Base-by-base conservation (phyloP, 35 echinoderm and acorn worm genomes). In the Strongylocentrotus purpuratus region DNA sequence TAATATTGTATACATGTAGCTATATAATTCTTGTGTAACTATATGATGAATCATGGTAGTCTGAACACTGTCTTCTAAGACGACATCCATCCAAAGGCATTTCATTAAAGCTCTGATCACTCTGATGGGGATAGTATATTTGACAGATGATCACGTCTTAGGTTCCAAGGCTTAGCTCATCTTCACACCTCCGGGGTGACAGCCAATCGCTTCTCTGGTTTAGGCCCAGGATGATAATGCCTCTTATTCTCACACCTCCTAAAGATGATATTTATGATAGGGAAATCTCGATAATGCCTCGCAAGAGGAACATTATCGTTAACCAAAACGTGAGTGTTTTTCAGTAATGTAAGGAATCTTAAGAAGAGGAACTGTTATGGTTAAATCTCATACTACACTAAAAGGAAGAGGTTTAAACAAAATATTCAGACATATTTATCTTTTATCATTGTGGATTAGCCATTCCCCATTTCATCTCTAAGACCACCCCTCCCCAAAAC, bases 41-140 rank as follows among this genome's bases (percentile, higher is more conserved):
- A 41, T 41, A 41, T 41, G 35, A 41, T 41, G 35, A 41, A 41
- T 41, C 35, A 41, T 41, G 35, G 3, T 41, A 41, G 35, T 41
- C 17, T 78, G 65, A 28, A 78, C 28, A 7, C 65, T 28, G 25
- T 78, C 20, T 22, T 78, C 0, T 2, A n/a, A 78, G 65, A 78
- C 65, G n/a, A 78, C 65, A n/a, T n/a, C 65, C 65, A 78, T 78
- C 11, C 17, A 17, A 59, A n/a, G 65, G 65, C 65, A 78, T 78
- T 78, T 78, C 65, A 78, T 78, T 78, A 78, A 59, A 78, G 65
- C 65, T 78, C 28, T 78, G 65, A 78, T 78, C 20, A n/a, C 65
- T 78, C 65, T 78, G 65, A 22, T 78, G 65, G 65, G 65, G 65
- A 28, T 78, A 78, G 65, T 78, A 7, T 78, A 78, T 78, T 78